These are phyloP conservation scores for Porites lobata DNA, from an alignment of 92 coral and sea anemone species.

Conservation along the genomic window DNA sequence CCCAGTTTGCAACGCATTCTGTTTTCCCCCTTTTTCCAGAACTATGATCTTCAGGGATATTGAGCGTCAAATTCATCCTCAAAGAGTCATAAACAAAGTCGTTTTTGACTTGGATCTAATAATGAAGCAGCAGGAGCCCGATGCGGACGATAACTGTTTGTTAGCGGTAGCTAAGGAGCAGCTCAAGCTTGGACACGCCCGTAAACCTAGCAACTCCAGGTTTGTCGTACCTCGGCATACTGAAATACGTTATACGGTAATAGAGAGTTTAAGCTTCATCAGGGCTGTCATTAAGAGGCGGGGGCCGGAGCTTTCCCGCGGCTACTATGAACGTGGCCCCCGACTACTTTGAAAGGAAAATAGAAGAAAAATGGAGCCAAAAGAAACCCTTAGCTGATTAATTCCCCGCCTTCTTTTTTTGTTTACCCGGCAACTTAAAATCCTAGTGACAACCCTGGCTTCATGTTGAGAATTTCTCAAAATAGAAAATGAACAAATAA, in stretches of 20 bases:
- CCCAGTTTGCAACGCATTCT: neutral
- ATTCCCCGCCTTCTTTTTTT: neutral
- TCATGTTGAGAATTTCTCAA: too few relatives aligned
- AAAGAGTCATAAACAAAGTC: conserved; percentile 84
- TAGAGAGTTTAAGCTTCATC: too few relatives aligned
- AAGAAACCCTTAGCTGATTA: too few relatives aligned
- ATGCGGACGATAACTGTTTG: conserved; percentile 16
- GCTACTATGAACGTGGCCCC: neutral
- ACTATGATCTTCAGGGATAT: conserved; percentile 93
- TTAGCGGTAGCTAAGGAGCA: conserved; percentile 31
- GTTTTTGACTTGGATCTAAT: conserved; percentile 89
- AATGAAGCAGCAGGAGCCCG: conserved; percentile 47
- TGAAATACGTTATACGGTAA: too few relatives aligned
- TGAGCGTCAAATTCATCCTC: conserved; percentile 91
- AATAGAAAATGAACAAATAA: too few relatives aligned
- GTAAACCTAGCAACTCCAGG: conserved; percentile 65
- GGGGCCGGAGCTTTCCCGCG: too few relatives aligned
- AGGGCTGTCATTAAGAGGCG: too few relatives aligned
- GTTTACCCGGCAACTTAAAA: neutral
- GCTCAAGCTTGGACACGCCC: conserved; percentile 38
- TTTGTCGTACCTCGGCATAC: neutral
- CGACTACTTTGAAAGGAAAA: too few relatives aligned
- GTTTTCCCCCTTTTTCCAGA: conserved; percentile 44
- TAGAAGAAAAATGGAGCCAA: too few relatives aligned
- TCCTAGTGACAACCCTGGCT: too few relatives aligned